Base-by-base conservation (phyloP, 2,113 vertebrate species). In the Corythornis madagascariensis region DNA sequence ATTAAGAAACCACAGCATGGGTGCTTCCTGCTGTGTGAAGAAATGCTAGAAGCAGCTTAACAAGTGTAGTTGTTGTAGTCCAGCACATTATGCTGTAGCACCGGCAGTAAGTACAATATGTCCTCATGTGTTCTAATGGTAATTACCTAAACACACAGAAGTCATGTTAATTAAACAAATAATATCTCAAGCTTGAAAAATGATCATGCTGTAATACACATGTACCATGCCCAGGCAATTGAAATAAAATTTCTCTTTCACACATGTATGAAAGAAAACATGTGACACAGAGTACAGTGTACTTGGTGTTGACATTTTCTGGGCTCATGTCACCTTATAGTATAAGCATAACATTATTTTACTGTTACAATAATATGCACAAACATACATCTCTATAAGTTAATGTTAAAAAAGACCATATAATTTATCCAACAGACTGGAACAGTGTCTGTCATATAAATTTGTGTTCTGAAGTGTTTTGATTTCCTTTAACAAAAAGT, bases 11-110 rank as follows among this genome's bases (percentile, higher is more conserved):
- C 70, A 65, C 86, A 94, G 95, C 88, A 75, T 50, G 90, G 83
- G 67, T 71, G 64, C 89, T 96, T 96, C 94, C 96, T 47, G 83
- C 96, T 94, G 96, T 82, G 94, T 85, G 90, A 94, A 69, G 65
- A 95, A 96, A 96, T 71, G 77, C 47, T 85, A 95, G 93, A 91
- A 86, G 73, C 63, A 86, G 79, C 76, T 89, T 86, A 63, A 79
- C 73, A 64, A 91, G 74, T 73, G 66, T 91, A 69, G 81, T 24
- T 76, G 79, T 61, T 75, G 90, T 61, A 63, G 76, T 86, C 88
- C 79, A 43, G 80, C 25, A 76, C 24, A 11, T 92, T 60, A 43
- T n/a, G 52, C 79, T 88, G 63, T 55, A 87, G 53, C 84, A 83
- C 78, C 92, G 86, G 76, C 80, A 85, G 10, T 79, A 77, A 93